Conservation (phyloP, 2,797 vertebrate genomes). For the Propithecus deckenii region DNA sequence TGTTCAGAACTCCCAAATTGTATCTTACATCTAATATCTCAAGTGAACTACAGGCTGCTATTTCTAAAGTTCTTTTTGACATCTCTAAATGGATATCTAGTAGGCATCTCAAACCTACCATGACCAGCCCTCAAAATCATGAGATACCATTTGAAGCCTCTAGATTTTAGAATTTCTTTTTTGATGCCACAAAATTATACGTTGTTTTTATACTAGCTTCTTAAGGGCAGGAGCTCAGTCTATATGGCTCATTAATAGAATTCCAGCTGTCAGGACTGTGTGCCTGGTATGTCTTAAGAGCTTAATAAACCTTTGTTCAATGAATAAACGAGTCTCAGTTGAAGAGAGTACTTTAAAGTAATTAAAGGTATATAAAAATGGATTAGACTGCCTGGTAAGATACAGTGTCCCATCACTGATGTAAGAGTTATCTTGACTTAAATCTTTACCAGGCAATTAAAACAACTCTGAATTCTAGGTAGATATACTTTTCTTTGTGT, state of each 20-base stretch:
- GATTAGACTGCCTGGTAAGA: background rate
- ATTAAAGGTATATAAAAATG: constrained; percentile 29
- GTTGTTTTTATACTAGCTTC: background rate
- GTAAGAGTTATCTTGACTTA: background rate
- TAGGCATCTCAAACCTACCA: background rate
- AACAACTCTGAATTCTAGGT: background rate
- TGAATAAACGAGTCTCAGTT: background rate
- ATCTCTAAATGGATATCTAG: background rate
- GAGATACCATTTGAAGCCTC: background rate
- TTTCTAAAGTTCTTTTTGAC: background rate
- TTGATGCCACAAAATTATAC: background rate
- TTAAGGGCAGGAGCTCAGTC: background rate
- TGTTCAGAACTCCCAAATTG: background rate
- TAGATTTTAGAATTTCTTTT: background rate
- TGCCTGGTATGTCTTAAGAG: background rate
- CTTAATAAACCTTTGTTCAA: background rate
- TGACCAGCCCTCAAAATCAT: background rate
- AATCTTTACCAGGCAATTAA: background rate
- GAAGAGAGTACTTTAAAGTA: background rate
- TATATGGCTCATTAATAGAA: background rate
- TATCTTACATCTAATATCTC: background rate
- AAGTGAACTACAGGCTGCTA: background rate
- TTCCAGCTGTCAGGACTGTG: background rate
- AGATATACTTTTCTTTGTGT: background rate
- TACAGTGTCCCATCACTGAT: background rate